These are phyloP conservation scores for Tenthredo amoena DNA, from an alignment of 2,888 invertebrate genomes.

Conservation along the genomic window DNA sequence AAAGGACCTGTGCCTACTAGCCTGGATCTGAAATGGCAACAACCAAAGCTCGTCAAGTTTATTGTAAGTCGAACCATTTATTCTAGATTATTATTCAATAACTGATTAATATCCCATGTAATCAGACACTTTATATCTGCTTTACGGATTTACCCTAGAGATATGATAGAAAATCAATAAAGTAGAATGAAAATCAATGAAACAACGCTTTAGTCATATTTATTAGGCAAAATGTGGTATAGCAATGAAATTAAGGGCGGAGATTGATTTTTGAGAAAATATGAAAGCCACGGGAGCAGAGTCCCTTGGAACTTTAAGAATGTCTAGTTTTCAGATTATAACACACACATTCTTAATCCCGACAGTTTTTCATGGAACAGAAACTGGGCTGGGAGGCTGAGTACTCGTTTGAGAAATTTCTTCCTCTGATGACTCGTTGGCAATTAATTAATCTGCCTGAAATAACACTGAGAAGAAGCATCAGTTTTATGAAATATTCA, in stretches of 20 bases:
- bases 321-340: background rate
- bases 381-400: conserved; percentile 88
- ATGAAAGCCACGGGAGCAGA: background rate
- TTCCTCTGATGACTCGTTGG: conserved; percentile 89
- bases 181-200: background rate
- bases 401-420: conserved; percentile 88
- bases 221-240: background rate
- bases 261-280: background rate
- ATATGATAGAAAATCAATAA: conserved; percentile 19
- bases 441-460: conserved; percentile 80
- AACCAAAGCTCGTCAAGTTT: conserved; percentile 86
- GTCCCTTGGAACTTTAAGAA: background rate
- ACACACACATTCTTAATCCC: background rate
- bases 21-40: conserved; percentile 82
- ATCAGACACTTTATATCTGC: background rate
- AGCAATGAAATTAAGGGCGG: background rate
- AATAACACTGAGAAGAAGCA: conserved; percentile 61
- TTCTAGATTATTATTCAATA: background rate
- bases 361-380: conserved; percentile 83
- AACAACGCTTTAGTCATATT: background rate
- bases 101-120: background rate
- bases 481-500: conserved; percentile 39
- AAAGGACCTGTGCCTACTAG: conserved; percentile 79
- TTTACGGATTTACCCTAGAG: background rate
- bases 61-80: conserved; percentile 79